Base-by-base conservation (phyloP, 2,797 vertebrate genomes). In the Gambusia yucatana region DNA sequence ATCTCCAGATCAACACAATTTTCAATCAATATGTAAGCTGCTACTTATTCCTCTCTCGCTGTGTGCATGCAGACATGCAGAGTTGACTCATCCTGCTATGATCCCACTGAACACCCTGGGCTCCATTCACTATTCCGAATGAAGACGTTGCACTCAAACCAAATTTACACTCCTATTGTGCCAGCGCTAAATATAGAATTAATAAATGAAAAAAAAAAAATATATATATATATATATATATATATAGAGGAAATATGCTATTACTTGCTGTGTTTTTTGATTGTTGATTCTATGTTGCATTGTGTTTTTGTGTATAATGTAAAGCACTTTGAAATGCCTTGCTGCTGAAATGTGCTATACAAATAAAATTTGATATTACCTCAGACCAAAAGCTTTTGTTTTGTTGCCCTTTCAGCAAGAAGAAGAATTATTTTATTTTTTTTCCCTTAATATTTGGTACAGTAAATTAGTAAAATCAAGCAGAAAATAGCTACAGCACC, bases 381-480 rank as follows among this genome's bases (percentile, higher is more conserved):
- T 13, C 77, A 65, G 69, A 77, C 28, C 61, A 79, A 43, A 55
- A 50, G 33, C 30, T 36, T 50, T 61, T 33, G 39, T 67, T 33
- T 50, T 72, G 9, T 74, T 52, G 20, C 76, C 30, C 63, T 59
- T 36, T 10, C 3, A 22, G 36, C 46, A 57, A 70, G 47, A 70
- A 25, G 67, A 72, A 82, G 81, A 33, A 33, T 33, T 33, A 1
- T 33, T 33, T 33, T 1, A 70, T 81, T 77, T 36, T 86, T 89
- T 7, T 1, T 14, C 3, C 88, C 83, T 81, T 77, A 74, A 71
- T 83, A 91, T 90, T 91, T 88, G 86, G 87, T 41, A 77, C 77
- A 85, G 78, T 73, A 85, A 87, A 91, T 91, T 91, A 91, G 91
- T 92, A 82, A 84, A 89, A 90, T 87, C 79, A 75, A 47, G 72